Base-by-base conservation (phyloP, 2,113 vertebrate genomes). In the Himantopus leucocephalus region DNA sequence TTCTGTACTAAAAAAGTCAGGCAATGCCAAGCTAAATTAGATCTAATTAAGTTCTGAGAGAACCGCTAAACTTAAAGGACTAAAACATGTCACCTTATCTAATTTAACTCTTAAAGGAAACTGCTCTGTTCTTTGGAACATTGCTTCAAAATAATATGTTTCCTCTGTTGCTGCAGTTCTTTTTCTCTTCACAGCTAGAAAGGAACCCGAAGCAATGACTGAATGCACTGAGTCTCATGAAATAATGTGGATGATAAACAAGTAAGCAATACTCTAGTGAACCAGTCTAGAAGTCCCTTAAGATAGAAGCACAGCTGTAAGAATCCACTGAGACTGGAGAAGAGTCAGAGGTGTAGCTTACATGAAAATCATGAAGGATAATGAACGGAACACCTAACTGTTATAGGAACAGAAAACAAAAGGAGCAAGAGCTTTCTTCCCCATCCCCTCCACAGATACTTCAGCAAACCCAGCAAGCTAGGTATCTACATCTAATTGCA, bases 1-100 rank as follows among this genome's bases (percentile, higher is more conserved):
- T 88, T 96, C 66, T 88, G 39, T 88, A 93, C 84, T 86, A 80
- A 96, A 96, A 60, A 87, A 94, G 56, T 62, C 59, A 80, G 58
- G 85, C 88, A 92, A 62, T 71, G 85, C 85, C 90, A 92, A 95
- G 55, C 72, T 88, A 84, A 93, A 96, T 93, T 94, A 92, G 81
- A 88, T 74, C 96, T 95, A 88, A 95, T 94, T 92, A 95, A 78
- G 37, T 94, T 95, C 83, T 53, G 48, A 87, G 64, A 75, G 58
- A 87, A 88, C 60, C 72, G 76, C 75, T 94, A 89, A 94, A 91
- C 52, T 78, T 89, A 53, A 83, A 96, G 63, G 43, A 93, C 73
- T 91, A 75, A 85, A 91, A 64, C 47, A 68, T n/a, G 7, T 68
- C 77, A 85, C 56, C n/a, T 78, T 67, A 86, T 93, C 64, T 74